A percentile compares a stretch with the other conserved stretches of the same genome.
These are phyloP conservation scores for Dicrostonyx torquatus DNA, from an alignment of 2,797 vertebrate genomes.

Conservation along the genomic window DNA sequence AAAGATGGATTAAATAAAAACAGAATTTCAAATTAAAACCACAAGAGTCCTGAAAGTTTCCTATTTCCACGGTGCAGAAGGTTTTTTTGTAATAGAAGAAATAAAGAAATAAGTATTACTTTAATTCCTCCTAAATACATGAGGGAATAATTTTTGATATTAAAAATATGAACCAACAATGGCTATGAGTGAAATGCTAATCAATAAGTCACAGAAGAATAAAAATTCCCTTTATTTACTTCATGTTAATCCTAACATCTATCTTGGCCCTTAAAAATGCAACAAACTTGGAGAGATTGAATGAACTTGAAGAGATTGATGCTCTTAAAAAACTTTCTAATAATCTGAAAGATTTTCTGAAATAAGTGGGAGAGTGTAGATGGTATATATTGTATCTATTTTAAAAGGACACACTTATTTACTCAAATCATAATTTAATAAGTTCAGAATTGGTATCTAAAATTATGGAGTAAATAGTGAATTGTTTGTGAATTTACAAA, in stretches of 20 bases:
- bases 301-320: background rate
- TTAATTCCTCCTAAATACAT: background rate
- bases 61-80: background rate
- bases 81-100: background rate
- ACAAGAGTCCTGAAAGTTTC: background rate
- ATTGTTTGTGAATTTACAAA: slow-evolving; percentile 25
- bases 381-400: background rate
- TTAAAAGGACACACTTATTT: background rate
- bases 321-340: background rate
- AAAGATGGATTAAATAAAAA: background rate
- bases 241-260: background rate
- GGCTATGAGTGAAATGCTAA: slow-evolving; percentile 20
- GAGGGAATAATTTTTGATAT: slow-evolving; percentile 38
- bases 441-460: slow-evolving; percentile 25
- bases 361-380: background rate
- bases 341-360: slow-evolving; percentile 20
- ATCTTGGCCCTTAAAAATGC: background rate
- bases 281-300: background rate
- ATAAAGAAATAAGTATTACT: slow-evolving; percentile 2
- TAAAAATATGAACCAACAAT: background rate
- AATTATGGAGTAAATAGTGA: slow-evolving; percentile 9
- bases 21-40: background rate
- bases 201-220: slow-evolving; percentile 26
- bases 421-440: slow-evolving; percentile 7
- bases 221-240: background rate